Conservation (phyloP, 64 coral and sea anemone species). For the Catalaphyllia jardinei region DNA sequence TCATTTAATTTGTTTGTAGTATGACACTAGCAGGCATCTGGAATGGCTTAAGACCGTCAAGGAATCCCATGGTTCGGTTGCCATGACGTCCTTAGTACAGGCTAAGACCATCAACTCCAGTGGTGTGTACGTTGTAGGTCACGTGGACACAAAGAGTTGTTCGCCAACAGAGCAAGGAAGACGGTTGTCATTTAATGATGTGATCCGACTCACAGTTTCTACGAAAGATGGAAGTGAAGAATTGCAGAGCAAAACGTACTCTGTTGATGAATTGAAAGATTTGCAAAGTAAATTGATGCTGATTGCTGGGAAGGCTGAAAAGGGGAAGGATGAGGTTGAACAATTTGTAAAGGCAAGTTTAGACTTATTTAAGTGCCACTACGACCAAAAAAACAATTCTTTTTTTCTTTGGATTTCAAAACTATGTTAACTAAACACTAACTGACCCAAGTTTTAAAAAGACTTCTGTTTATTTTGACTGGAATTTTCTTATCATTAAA, state of each 20-base stretch:
- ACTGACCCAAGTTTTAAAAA: too few species aligned
- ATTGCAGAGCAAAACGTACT: slow-evolving; percentile 15
- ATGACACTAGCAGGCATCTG: slow-evolving; percentile 60
- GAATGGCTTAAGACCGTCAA: slow-evolving; percentile 89
- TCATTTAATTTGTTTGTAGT: neutral
- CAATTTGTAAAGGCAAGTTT: slow-evolving; percentile 31
- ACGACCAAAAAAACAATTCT: too few species aligned
- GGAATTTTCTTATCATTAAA: too few species aligned
- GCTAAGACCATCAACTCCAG: slow-evolving; percentile 65
- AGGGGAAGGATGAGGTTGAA: slow-evolving; percentile 65
- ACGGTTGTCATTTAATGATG: slow-evolving; percentile 9
- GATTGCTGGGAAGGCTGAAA: slow-evolving; percentile 67
- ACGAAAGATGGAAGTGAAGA: neutral
- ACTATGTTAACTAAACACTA: too few species aligned
- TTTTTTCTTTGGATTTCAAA: too few species aligned
- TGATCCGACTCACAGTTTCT: slow-evolving; percentile 34
- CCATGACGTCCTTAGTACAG: slow-evolving; percentile 67
- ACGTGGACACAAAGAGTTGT: neutral
- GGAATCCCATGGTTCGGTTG: slow-evolving; percentile 89
- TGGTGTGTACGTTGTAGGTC: slow-evolving; percentile 63
- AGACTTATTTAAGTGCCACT: too few species aligned
- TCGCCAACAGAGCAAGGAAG: neutral
- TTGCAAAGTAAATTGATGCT: slow-evolving; percentile 86
- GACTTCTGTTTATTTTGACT: too few species aligned
- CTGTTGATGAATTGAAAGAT: slow-evolving; percentile 64